Evolutionary conservation across 2,888 invertebrate species (phyloP), one percentile per base, ranked within the genome.

Genomic region (Cataglyphis altisquamis): DNA sequence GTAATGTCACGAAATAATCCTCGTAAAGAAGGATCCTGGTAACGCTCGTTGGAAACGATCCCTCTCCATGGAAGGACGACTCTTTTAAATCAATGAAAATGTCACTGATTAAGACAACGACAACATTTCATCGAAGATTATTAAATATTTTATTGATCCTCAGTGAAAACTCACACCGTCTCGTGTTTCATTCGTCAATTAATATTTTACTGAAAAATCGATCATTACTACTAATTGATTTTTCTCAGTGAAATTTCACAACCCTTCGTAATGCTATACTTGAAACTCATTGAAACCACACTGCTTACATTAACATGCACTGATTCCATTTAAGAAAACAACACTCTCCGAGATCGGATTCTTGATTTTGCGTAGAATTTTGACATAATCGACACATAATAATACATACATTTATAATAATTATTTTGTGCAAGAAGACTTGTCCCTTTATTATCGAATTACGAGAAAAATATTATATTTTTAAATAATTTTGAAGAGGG

Each of bases 1-100:
- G 72, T 62, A 70, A 62, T 78, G 67, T 78, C 86, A 84, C 67
- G 66, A 86, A 86, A 86, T 84, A 80, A 18, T 18, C 48, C 80
- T 21, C 15, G 15, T 55, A 29, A 45, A 18, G 18, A 48, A 18
- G 21, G 21, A 21, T 21, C 21, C 48, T 18, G 3, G 12, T 41
- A 18, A 48, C 18, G 48, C 48, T 48, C 1, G 48, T 48, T 48
- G 48, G 48, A 48, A 5, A 48, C 18, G 48, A 18, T 48, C 1
- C 1, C 18, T 48, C 18, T 48, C 18, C 18, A 0, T 18, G 6
- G 8, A 48, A 48, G 48, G 6, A 48, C 48, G 4, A 21, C 21
- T 21, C 18, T 48, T n/a, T 48, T 48, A 48, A 48, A 48, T 48
- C 18, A 8, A 48, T 48, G 1, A 48, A n/a, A 48, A n/a, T 48